These are phyloP conservation scores for Arctopsyche grandis DNA, from an alignment of 1,140 invertebrate genomes.

Conservation along the genomic window DNA sequence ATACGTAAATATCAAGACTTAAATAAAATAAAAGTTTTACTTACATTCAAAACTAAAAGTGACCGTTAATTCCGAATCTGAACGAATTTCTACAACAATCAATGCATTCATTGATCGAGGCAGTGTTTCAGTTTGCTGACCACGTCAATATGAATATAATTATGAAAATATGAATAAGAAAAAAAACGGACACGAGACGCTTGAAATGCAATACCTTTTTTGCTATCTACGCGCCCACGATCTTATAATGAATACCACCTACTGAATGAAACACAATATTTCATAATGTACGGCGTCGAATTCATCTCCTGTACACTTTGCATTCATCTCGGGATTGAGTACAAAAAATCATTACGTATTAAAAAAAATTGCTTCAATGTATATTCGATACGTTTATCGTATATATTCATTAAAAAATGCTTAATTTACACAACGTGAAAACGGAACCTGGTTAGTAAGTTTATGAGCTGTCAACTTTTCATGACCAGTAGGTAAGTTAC, in stretches of 20 bases:
- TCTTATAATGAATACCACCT: background rate
- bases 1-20: background rate
- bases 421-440: too few relatives aligned
- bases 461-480: too few relatives aligned
- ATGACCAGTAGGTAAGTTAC: too few relatives aligned
- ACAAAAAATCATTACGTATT: too few relatives aligned
- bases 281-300: too few relatives aligned
- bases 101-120: background rate
- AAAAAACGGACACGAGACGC: background rate
- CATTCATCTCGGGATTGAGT: background rate
- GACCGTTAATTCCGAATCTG: background rate
- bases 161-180: background rate
- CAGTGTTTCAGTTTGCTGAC: too few relatives aligned
- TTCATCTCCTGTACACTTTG: background rate
- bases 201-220: constrained; percentile 8
- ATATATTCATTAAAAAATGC: too few relatives aligned
- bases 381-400: too few relatives aligned
- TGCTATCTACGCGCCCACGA: background rate
- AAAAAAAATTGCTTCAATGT: too few relatives aligned
- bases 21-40: background rate
- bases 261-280: background rate
- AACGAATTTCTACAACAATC: too few relatives aligned
- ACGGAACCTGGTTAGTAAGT: too few relatives aligned
- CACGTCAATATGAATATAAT: too few relatives aligned
- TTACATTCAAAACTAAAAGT: background rate